Evolutionary conservation across 2,113 vertebrate genomes (phyloP).

Genomic region (Gymnocephalus cernua): DNA sequence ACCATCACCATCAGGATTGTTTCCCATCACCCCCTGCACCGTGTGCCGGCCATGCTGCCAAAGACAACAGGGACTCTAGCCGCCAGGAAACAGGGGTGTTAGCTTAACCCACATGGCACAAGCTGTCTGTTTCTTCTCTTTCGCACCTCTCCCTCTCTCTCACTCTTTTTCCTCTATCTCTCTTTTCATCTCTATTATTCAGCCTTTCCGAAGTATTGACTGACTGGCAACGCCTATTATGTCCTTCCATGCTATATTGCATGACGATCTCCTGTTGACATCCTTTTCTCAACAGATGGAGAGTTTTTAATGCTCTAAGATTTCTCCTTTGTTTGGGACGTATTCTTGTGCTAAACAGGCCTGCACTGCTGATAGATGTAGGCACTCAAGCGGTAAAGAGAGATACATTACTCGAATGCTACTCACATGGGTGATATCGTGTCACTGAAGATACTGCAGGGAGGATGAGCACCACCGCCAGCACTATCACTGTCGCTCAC

Average conservation of each 20-base stretch:
- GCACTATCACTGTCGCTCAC: constrained; percentile 24
- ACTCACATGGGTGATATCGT: constrained; percentile 54
- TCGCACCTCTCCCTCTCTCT: constrained; percentile 26
- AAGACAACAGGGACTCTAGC: constrained; percentile 73
- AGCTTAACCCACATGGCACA: constrained; percentile 73
- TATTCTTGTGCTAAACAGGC: constrained; percentile 31
- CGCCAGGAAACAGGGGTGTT: constrained; percentile 75
- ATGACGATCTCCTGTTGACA: constrained; percentile 10
- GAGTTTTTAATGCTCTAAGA: constrained; percentile 16
- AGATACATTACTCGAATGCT: constrained; percentile 54
- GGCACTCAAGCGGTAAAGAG: constrained; percentile 48
- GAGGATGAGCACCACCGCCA: constrained; percentile 37
- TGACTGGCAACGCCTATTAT: not conserved
- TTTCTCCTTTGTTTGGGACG: constrained; percentile 40
- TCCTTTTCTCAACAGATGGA: constrained; percentile 26
- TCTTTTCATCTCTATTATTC: constrained; percentile 25
- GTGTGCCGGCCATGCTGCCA: constrained; percentile 65
- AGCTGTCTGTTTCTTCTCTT: constrained; percentile 49
- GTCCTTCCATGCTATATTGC: constrained; percentile 18
- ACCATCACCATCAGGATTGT: constrained; percentile 58
- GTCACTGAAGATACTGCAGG: constrained; percentile 48
- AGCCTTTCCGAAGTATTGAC: constrained; percentile 31
- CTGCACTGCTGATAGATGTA: constrained; percentile 48
- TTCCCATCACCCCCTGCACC: constrained; percentile 66
- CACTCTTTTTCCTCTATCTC: constrained; percentile 14